Evolutionary conservation across 2,797 vertebrate species (phyloP), one percentile per base, ranked within the genome.

Genomic region (Octomys mimax): DNA sequence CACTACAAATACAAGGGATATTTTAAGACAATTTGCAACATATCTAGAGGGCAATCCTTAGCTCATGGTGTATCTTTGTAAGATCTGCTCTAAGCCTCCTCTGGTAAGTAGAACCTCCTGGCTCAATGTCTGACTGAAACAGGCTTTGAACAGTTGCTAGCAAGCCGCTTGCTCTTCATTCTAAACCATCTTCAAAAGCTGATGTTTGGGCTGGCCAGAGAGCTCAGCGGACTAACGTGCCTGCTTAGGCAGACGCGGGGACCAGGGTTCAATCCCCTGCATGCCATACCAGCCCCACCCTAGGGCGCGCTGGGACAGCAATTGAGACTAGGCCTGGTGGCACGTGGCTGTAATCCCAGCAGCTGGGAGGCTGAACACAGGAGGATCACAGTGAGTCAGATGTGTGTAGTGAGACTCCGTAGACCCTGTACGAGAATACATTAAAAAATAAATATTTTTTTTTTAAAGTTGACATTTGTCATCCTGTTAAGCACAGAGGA

Each of bases 1-100:
- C 94, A 95, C 14, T 92, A n/a, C 87, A 77, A 73, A 39, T 36
- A 62, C 70, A 42, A 88, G 3, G n/a, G 49, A 78, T 92, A 91
- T 79, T 92, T 95, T 42, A 85, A 18, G 75, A 5, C 42, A 42
- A 42, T 42, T 42, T 42, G 59, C 9, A 83, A 9, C 2, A 71
- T 82, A 49, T 78, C 26, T 80, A 94, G 92, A 46, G 82, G 89
- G 62, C 18, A 84, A 62, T 73, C 68, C 13, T 62, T 77, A 75
- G 31, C 36, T 84, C 4, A 84, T 77, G 13, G 22, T 28, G 89
- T 94, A 36, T 5, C 7, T 90, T 89, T 91, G 39, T 31, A 71
- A 84, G 10, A 70, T 49, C 28, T 66, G 64, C 91, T 83, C 31
- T 94, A 73, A 95, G 87, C 2, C 18, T 21, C 6, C 13, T 95